Conservation (phyloP, 2,888 invertebrate species). For the Germaria angustata region DNA sequence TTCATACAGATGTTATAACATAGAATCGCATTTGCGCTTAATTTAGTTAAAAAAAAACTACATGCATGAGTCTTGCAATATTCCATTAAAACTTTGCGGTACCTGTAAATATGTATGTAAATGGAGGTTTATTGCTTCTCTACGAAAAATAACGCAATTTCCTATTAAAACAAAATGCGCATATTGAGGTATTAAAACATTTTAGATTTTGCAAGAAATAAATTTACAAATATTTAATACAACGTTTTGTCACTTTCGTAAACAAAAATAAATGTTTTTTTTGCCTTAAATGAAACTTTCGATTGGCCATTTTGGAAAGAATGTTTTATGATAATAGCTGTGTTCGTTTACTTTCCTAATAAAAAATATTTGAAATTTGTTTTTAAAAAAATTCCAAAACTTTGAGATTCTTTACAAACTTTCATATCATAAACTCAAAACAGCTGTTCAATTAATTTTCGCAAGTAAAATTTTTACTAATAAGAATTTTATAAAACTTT, state of each 20-base stretch:
- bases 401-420: too few species aligned
- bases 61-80: background rate
- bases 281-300: too few species aligned
- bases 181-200: conserved; percentile 5
- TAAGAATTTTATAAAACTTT: too few species aligned
- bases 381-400: too few species aligned
- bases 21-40: background rate
- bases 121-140: background rate
- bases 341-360: too few species aligned
- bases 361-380: too few species aligned
- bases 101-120: conserved; percentile 30
- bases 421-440: too few species aligned
- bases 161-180: conserved; percentile 38
- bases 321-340: too few species aligned
- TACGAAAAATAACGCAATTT: conserved; percentile 21
- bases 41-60: background rate
- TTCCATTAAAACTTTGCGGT: conserved; percentile 33
- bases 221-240: background rate
- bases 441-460: too few species aligned
- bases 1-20: conserved; percentile 42
- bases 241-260: background rate
- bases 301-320: too few species aligned
- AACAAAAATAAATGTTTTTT: too few species aligned
- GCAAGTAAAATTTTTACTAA: too few species aligned
- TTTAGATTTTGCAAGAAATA: background rate